Conservation (phyloP, 1,140 invertebrate genomes). For the Liolophura sinensis region DNA sequence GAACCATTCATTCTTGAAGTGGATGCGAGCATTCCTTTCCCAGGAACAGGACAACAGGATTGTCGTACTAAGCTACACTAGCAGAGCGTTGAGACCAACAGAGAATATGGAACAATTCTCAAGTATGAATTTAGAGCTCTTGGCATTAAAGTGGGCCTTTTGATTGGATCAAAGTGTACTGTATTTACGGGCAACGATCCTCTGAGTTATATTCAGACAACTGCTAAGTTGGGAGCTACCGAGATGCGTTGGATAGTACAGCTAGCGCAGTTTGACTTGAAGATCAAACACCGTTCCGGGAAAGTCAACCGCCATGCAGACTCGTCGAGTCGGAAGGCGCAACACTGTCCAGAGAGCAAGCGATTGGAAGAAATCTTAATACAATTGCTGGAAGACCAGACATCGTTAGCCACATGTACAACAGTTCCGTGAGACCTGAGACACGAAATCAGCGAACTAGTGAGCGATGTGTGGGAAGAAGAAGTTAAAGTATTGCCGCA, state of each 20-base stretch:
- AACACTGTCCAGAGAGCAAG: not conserved
- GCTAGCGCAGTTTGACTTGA: not conserved
- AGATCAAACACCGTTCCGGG: not conserved
- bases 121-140: not conserved
- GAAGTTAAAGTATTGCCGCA: not conserved
- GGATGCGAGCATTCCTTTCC: too few relatives aligned
- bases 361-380: not conserved
- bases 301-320: not conserved
- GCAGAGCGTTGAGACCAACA: too few relatives aligned
- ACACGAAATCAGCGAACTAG: not conserved
- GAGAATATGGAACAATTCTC: too few relatives aligned
- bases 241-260: not conserved
- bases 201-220: not conserved
- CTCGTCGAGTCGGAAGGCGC: not conserved
- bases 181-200: not conserved
- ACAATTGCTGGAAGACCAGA: not conserved
- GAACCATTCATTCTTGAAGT: slow-evolving; percentile 18
- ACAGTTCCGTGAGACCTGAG: not conserved
- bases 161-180: too few relatives aligned
- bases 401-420: not conserved
- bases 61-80: too few relatives aligned
- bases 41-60: too few relatives aligned
- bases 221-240: not conserved
- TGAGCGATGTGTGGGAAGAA: not conserved
- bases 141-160: not conserved